phyloP scores from a whole-genome alignment of 2,888 invertebrate genomes.

The Hartigia nigra region DNA sequence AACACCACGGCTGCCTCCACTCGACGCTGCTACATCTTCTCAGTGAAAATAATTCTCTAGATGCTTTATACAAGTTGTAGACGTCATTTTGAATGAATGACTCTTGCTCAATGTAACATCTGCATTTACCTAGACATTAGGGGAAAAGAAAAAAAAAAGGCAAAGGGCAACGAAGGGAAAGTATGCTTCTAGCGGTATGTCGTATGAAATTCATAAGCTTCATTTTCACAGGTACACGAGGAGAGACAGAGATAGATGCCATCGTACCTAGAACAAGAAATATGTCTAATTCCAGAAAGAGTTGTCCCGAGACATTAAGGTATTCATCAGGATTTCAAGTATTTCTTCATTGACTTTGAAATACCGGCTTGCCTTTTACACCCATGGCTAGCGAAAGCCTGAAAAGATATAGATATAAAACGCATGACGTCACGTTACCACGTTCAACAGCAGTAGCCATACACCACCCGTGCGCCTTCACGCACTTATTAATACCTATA shows the following conservation, averaged over 20 bases:
- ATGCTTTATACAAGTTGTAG: neutral
- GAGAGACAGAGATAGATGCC: neutral
- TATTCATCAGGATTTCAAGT: neutral
- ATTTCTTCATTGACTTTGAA: neutral
- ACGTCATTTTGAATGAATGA: neutral
- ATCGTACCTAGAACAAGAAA: neutral
- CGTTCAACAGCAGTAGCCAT: neutral
- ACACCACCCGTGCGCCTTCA: neutral
- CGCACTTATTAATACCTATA: neutral
- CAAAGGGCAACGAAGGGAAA: neutral
- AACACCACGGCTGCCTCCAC: neutral
- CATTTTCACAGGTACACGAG: neutral
- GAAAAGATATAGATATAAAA: neutral
- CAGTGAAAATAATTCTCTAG: neutral
- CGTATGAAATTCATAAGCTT: neutral
- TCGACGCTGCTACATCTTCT: neutral
- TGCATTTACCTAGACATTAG: neutral
- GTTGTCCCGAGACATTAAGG: neutral
- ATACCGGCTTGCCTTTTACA: neutral
- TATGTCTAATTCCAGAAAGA: neutral
- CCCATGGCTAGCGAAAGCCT: neutral
- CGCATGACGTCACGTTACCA: neutral
- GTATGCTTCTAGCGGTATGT: neutral
- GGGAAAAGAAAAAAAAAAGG: neutral
- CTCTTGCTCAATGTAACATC: neutral